Base-by-base conservation (phyloP, 2,113 vertebrate genomes). In the Rhombomys opimus region DNA sequence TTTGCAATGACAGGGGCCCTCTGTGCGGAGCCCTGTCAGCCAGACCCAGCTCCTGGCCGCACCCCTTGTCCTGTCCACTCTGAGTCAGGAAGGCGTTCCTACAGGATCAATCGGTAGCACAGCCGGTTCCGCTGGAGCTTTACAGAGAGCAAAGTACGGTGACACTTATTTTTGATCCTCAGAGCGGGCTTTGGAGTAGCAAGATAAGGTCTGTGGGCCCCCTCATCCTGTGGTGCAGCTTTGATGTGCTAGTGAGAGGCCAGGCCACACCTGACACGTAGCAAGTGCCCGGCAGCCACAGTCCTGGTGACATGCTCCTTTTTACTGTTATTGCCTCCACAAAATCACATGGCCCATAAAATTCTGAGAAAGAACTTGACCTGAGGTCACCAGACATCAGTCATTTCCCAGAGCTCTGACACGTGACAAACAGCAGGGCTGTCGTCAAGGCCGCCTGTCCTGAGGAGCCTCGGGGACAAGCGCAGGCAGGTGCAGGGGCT, bases 11-110 rank as follows among this genome's bases (percentile, higher is more conserved):
- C 38, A n/a, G 2, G 0, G 4, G 8, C 10, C 54, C 2, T 23
- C 67, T 27, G 18, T 35, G 86, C 30, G 32, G 41, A 17, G 15
- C 12, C 0, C 11, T 3, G 10, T 2, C 23, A 15, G 52, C 10
- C 11, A 52, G 14, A 41, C 46, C 87, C 22, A 22, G 2, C 25
- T 63, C 41, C 35, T 0, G 22, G 77, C 59, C 15, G 30, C 50
- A 27, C 22, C 14, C 4, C 20, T 2, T 50, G 67, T 10, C 2
- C 73, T 38, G 0, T n/a, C 18, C n/a, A 54, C 27, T 0, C 3
- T 35, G 92, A 67, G 67, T 82, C 87, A 61, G 87, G 2, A 41
- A 22, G 23, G 5, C n/a, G 23, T 27, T 88, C 68, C 10, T 14
- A n/a, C 1, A 7, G 70, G 25, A 35, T 13, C 38, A 18, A 13